These are phyloP conservation scores for Alethe castanea DNA, from an alignment of 2,113 vertebrate species.

Conservation along the genomic window DNA sequence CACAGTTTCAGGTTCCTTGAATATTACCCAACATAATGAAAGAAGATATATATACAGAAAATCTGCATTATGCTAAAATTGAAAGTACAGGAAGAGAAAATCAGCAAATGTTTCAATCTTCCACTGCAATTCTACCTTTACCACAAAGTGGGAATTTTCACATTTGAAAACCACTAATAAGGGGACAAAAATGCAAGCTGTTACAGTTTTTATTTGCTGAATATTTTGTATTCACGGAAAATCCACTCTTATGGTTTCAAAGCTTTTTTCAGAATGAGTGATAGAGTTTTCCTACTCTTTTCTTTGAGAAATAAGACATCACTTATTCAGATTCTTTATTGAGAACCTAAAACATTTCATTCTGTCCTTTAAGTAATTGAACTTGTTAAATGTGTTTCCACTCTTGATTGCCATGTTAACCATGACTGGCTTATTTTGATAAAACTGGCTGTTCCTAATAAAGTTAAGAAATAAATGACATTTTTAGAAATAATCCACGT, in stretches of 20 bases:
- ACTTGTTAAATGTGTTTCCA: neutral
- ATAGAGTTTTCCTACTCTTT: neutral
- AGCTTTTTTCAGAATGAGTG: neutral
- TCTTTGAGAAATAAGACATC: neutral
- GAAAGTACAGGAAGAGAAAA: neutral
- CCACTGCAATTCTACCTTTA: neutral
- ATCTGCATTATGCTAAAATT: neutral
- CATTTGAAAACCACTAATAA: neutral
- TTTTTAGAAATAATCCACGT: neutral
- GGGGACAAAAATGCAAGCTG: neutral
- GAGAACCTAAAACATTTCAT: neutral
- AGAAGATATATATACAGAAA: neutral
- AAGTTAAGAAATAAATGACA: neutral
- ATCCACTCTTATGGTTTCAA: neutral
- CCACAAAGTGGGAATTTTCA: neutral
- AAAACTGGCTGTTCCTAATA: neutral
- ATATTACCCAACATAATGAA: neutral
- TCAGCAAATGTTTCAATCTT: neutral
- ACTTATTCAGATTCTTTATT: neutral
- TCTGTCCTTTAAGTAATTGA: neutral
- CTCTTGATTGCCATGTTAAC: neutral
- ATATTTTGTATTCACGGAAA: neutral
- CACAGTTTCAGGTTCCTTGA: neutral
- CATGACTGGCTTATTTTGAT: neutral
- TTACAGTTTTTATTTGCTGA: neutral